Evolutionary conservation across 2,888 invertebrate genomes (phyloP).

Genomic region (Zonitis immaculata): DNA sequence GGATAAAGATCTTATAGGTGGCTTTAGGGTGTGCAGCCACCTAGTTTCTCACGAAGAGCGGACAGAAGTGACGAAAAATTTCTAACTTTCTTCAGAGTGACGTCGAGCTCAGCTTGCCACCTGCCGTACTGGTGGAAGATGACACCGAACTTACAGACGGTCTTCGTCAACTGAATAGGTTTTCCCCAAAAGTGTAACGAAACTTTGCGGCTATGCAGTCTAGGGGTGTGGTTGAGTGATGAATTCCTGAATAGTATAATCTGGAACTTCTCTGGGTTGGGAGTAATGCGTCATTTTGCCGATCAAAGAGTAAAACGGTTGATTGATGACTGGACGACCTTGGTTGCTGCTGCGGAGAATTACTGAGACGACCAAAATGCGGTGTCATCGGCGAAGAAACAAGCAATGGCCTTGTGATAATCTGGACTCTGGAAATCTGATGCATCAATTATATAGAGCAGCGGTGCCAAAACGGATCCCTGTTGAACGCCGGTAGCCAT

Average conservation of each 20-base stretch:
- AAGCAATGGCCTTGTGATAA: neutral
- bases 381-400: constrained; percentile 11
- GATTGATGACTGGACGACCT: neutral
- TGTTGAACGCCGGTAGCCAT: constrained; percentile 7
- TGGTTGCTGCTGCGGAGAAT: neutral
- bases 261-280: constrained; percentile 7
- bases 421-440: constrained; percentile 5
- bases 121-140: too few species aligned
- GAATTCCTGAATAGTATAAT: constrained; percentile 1
- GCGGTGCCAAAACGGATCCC: constrained; percentile 8
- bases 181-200: too few species aligned
- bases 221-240: too few species aligned
- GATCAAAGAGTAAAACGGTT: neutral
- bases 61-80: too few species aligned
- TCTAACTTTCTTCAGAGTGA: too few species aligned
- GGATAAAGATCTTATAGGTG: too few species aligned
- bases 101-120: too few species aligned
- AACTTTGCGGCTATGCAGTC: too few species aligned
- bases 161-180: too few species aligned
- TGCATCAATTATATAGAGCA: constrained; percentile 4
- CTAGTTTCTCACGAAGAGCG: too few species aligned
- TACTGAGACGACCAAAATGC: constrained; percentile 7
- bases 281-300: constrained; percentile 4
- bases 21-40: too few species aligned
- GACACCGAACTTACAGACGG: too few species aligned